These are phyloP conservation scores for Periplaneta americana DNA, from an alignment of 1,140 invertebrate species.

Conservation along the genomic window DNA sequence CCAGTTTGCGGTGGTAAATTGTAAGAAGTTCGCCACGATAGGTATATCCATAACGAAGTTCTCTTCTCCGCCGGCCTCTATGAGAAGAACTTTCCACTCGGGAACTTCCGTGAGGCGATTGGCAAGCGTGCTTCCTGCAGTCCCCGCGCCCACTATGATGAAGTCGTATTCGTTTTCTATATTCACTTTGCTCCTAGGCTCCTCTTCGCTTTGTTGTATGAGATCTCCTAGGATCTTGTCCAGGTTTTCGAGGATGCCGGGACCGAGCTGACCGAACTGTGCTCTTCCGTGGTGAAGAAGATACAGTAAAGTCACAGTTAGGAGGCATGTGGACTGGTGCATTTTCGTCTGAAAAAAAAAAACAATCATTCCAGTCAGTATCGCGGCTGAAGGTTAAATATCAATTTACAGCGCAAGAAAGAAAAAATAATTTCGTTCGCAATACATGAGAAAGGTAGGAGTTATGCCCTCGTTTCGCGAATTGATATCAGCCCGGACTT, in stretches of 20 bases:
- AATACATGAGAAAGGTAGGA: too few species aligned
- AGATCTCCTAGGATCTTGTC: background rate
- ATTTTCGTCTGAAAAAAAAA: too few species aligned
- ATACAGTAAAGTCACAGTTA: background rate
- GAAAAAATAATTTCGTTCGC: too few species aligned
- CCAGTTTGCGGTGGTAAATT: constrained; percentile 60
- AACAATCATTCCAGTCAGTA: too few species aligned
- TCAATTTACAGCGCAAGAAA: too few species aligned
- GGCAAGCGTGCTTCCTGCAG: constrained; percentile 45
- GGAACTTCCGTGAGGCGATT: constrained; percentile 28
- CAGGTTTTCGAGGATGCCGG: background rate
- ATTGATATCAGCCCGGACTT: too few species aligned
- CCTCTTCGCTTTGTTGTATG: background rate
- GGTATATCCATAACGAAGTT: constrained; percentile 63
- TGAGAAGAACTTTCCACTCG: constrained; percentile 5
- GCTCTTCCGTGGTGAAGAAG: background rate
- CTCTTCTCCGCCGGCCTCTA: constrained; percentile 29
- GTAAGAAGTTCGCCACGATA: constrained; percentile 52
- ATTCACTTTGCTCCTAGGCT: background rate
- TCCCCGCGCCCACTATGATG: constrained; percentile 42
- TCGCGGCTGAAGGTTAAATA: too few species aligned
- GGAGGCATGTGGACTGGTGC: background rate
- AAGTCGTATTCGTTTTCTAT: constrained; percentile 22
- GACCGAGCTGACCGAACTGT: too few species aligned
- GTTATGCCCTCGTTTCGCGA: too few species aligned